Conservation (phyloP, 2,113 vertebrate genomes). For the Gymnocephalus cernua region DNA sequence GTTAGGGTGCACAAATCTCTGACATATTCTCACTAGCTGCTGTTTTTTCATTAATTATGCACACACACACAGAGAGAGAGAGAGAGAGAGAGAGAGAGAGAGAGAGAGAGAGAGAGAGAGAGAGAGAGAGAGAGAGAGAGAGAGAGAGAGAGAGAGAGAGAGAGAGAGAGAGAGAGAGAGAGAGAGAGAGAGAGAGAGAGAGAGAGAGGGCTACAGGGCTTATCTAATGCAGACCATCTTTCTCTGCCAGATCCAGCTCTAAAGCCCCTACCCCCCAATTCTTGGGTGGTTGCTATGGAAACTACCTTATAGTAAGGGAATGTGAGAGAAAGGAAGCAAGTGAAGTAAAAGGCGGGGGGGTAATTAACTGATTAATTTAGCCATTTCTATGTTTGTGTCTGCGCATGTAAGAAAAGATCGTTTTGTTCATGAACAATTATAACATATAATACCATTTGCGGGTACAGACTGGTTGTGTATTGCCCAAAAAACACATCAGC, state of each 20-base stretch:
- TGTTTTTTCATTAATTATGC: conserved; percentile 50
- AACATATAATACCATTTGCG: background rate
- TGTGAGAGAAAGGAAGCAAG: conserved; percentile 25
- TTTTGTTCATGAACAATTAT: background rate
- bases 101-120: background rate
- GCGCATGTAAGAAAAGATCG: background rate
- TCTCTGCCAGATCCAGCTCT: conserved; percentile 63
- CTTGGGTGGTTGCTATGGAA: conserved; percentile 82
- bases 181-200: background rate
- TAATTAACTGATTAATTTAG: conserved; percentile 3
- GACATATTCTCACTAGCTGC: conserved; percentile 39
- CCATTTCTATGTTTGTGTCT: background rate
- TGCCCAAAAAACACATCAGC: conserved; percentile 10
- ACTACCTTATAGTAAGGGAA: conserved; percentile 75
- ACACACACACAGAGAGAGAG: conserved; percentile 17
- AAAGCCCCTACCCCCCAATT: conserved; percentile 77
- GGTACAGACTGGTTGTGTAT: background rate
- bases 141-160: conserved; percentile 1
- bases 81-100: background rate
- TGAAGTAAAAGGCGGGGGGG: conserved; percentile 9
- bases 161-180: background rate
- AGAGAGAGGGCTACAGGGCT: conserved; percentile 36
- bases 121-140: background rate
- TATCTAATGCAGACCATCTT: conserved; percentile 71
- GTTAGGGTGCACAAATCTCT: conserved; percentile 24